Conservation (phyloP, 2,888 invertebrate species). For the Bimastos eiseni region DNA sequence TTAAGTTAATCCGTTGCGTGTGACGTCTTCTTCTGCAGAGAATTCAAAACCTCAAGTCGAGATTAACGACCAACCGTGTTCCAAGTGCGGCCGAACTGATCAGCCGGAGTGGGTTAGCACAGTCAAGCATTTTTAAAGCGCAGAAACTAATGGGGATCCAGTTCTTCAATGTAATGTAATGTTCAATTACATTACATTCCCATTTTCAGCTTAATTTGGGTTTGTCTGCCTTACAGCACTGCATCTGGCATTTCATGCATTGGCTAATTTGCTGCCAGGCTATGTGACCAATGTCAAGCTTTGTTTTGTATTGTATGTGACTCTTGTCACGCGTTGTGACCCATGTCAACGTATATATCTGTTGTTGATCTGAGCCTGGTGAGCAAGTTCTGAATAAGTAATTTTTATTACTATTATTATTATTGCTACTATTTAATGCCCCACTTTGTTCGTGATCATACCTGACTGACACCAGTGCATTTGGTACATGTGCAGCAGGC, state of each 20-base stretch:
- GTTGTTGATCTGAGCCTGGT: too few species aligned
- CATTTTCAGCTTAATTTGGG: not conserved
- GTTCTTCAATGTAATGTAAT: too few species aligned
- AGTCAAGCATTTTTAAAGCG: not conserved
- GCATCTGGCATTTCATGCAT: not conserved
- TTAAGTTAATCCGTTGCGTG: not conserved
- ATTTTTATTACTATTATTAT: too few species aligned
- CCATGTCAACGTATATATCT: too few species aligned
- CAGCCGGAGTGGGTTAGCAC: conserved; percentile 81
- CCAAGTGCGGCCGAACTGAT: conserved; percentile 85
- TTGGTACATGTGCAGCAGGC: too few species aligned
- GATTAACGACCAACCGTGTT: conserved; percentile 77
- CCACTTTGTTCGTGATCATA: not conserved
- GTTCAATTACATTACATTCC: too few species aligned
- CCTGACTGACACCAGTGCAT: not conserved
- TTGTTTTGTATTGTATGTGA: too few species aligned
- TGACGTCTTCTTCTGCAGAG: conserved; percentile 29
- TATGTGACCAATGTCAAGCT: not conserved
- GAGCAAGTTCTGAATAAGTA: too few species aligned
- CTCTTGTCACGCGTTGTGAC: too few species aligned
- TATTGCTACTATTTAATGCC: too few species aligned
- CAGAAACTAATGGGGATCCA: not conserved
- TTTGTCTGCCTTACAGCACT: not conserved
- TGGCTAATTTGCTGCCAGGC: not conserved
- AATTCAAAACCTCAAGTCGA: conserved; percentile 42